Conservation (phyloP, 2,797 vertebrate genomes). For the Thamnophis elegans region DNA sequence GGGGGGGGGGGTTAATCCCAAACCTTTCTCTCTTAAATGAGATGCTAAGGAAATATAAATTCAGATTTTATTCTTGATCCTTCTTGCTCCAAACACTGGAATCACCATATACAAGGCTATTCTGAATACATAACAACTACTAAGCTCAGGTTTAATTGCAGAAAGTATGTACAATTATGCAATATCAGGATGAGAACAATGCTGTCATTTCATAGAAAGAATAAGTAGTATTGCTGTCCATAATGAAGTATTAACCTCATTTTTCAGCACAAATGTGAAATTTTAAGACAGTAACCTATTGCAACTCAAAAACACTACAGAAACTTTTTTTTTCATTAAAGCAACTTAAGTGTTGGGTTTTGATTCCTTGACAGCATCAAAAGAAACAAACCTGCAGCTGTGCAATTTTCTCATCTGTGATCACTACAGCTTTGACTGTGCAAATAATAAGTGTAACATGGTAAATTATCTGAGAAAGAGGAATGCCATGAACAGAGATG, state of each 20-base stretch:
- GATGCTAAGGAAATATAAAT: background rate
- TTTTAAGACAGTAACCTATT: background rate
- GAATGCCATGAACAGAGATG: constrained; percentile 54
- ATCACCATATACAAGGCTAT: background rate
- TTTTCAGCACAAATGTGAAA: constrained; percentile 26
- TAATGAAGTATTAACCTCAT: constrained; percentile 26
- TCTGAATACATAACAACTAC: constrained; percentile 35
- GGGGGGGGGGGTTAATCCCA: background rate
- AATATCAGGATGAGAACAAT: background rate
- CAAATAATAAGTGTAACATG: constrained; percentile 53
- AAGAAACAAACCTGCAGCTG: constrained; percentile 40
- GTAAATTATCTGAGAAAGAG: constrained; percentile 54
- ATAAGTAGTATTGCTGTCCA: background rate
- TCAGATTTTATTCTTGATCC: background rate
- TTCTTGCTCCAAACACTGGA: background rate
- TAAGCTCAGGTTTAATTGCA: background rate
- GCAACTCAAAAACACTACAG: constrained; percentile 4
- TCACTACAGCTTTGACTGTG: constrained; percentile 48
- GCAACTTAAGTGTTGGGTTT: constrained; percentile 29
- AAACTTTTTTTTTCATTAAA: constrained; percentile 21
- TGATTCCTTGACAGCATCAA: constrained; percentile 41
- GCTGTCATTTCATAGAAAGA: background rate
- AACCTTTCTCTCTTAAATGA: background rate
- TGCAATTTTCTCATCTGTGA: constrained; percentile 40
- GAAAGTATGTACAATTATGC: background rate